Evolutionary conservation across 92 coral and sea anemone genomes (phyloP).

Genomic region (Epizoanthus illoricatus): DNA sequence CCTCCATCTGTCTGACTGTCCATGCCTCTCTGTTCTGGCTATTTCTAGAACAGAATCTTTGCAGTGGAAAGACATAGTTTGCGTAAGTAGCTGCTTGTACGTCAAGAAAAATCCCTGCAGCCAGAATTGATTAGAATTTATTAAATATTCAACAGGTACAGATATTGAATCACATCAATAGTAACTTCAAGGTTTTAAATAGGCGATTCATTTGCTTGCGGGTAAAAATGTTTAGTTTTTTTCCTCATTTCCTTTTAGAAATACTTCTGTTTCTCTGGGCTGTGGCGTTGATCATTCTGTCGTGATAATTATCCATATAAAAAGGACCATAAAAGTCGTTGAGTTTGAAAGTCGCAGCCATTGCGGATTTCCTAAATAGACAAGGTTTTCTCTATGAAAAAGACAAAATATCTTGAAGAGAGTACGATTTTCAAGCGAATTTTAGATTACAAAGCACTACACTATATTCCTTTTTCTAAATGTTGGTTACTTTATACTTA

Average conservation of each 20-base stretch:
- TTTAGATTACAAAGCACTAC: no score
- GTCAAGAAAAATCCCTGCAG: no score
- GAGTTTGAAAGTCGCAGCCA: slow-evolving; percentile 36
- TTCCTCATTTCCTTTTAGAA: no score
- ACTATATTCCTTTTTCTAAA: no score
- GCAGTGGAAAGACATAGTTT: background rate
- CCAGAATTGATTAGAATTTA: background rate
- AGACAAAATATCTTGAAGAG: background rate
- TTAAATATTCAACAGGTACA: background rate
- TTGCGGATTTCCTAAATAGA: background rate
- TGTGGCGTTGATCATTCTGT: no score
- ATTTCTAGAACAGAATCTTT: background rate
- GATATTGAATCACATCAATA: background rate
- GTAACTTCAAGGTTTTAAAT: background rate
- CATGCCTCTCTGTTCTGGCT: no score
- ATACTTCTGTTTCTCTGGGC: no score
- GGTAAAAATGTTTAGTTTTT: no score
- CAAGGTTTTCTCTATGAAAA: background rate
- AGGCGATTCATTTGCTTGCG: no score
- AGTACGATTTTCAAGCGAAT: no score
- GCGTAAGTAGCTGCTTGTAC: background rate
- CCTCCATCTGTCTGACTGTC: background rate
- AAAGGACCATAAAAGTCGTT: background rate
- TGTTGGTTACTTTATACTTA: background rate
- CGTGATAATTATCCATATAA: no score